Evolutionary conservation across 2,888 invertebrate genomes (phyloP), one percentile per base, ranked within the genome.

Genomic region (Diarsia rubi): DNA sequence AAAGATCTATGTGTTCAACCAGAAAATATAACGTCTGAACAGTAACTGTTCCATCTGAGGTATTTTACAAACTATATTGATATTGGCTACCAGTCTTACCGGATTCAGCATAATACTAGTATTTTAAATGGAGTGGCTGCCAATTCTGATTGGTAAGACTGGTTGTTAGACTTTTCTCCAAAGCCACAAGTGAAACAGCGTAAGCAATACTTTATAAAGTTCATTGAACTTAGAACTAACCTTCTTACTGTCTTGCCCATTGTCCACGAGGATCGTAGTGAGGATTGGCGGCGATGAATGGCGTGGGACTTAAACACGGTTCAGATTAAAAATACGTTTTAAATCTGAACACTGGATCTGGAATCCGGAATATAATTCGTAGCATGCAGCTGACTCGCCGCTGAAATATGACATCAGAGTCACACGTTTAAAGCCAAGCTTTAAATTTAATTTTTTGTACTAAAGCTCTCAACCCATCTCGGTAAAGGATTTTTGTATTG

Each of bases 221-320:
- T 52, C 27, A 27, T 65, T 16, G 2, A 62, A 49, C 16, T 21
- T 19, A 2, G 1, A 68, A 0, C 44, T 31, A 4, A 52, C 44
- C 79, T 79, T 79, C 70, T 62, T 21, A 9, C 27, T 60, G 16
- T 60, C 19, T 42, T 70, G 24, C 5, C 21, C 14, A 9, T n/a
- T 79, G 44, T 14, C 27, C 2, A n/a, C 9, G 63, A 75, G 45
- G 47, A 52, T 68, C 57, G 27, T 52, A 47, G 75, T 69, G 47
- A 75, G 75, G 59, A 63, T 59, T 69, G 76, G 21, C 16, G 44
- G 44, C 69, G 72, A 73, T 80, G 72, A 75, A 81, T 80, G 21
- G 63, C 76, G 42, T 69, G 19, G 49, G 69, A 63, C 52, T 72
- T 69, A 47, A 69, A 75, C 69, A 45, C 24, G 66, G 69, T 60